phyloP scores from a whole-genome alignment of 2,113 vertebrate species.

The Dromaius novaehollandiae region DNA sequence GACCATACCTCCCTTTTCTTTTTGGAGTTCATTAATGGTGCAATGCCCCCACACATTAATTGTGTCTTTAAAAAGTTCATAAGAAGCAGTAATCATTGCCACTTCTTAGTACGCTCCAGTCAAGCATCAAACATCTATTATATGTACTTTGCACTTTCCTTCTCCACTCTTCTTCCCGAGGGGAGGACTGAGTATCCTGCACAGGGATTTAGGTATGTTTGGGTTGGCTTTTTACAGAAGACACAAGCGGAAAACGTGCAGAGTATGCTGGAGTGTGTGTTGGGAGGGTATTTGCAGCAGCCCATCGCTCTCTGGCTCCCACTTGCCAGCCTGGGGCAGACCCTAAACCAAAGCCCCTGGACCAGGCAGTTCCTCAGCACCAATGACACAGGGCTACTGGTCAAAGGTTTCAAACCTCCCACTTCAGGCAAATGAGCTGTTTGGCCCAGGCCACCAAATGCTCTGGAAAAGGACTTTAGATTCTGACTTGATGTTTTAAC shows the following conservation, averaged over 20 bases:
- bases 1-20: not conserved
- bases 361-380: not conserved
- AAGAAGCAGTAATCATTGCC: not conserved
- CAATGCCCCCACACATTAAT: not conserved
- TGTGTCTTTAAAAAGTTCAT: not conserved
- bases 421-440: not conserved
- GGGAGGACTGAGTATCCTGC: fast-evolving
- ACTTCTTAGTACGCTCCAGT: not conserved
- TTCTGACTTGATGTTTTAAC: not conserved
- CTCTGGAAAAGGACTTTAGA: not conserved
- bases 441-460: not conserved
- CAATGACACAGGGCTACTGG: not conserved
- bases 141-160: not conserved
- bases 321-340: not conserved
- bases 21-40: not conserved
- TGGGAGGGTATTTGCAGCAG: not conserved
- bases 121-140: not conserved
- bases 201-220: not conserved
- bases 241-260: not conserved
- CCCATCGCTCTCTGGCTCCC: not conserved
- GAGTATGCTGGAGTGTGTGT: not conserved
- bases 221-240: not conserved
- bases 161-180: not conserved
- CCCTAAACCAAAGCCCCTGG: not conserved
- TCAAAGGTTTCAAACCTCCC: not conserved